These are phyloP conservation scores for Diorhabda carinulata DNA, from an alignment of 1,140 invertebrate genomes.

Conservation along the genomic window DNA sequence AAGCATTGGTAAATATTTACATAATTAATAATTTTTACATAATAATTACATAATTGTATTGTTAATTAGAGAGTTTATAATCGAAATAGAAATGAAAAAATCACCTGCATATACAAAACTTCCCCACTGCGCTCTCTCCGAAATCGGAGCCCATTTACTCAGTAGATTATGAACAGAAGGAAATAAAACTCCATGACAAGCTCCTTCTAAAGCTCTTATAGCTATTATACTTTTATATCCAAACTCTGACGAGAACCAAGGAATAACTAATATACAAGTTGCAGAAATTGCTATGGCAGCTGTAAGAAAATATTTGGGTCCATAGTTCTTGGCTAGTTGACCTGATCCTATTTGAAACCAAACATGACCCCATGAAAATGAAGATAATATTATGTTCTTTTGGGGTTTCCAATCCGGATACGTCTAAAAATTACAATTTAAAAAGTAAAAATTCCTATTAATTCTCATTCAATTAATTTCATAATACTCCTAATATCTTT, in stretches of 20 bases:
- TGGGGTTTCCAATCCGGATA: conserved; percentile 49
- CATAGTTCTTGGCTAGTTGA: conserved; percentile 60
- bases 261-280: conserved; percentile 51
- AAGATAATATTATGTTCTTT: conserved; percentile 55
- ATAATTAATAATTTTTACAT: too few relatives aligned
- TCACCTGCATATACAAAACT: conserved; percentile 34
- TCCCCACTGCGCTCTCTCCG: conserved; percentile 32
- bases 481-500: too few relatives aligned
- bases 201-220: conserved; percentile 31
- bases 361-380: conserved; percentile 65
- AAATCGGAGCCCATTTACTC: conserved; percentile 33
- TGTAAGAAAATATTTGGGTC: conserved; percentile 60
- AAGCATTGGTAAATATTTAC: too few relatives aligned
- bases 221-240: conserved; percentile 29
- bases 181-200: conserved; percentile 34
- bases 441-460: too few relatives aligned
- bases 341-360: conserved; percentile 62
- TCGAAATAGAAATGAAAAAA: too few relatives aligned
- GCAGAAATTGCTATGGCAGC: conserved; percentile 51
- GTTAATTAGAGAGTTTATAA: too few relatives aligned
- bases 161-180: conserved; percentile 31
- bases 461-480: too few relatives aligned
- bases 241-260: conserved; percentile 20
- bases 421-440: conserved; percentile 1
- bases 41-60: too few relatives aligned